Evolutionary conservation across 1,140 invertebrate genomes (phyloP), one percentile per base, ranked within the genome.

Genomic region (Ostrea edulis): DNA sequence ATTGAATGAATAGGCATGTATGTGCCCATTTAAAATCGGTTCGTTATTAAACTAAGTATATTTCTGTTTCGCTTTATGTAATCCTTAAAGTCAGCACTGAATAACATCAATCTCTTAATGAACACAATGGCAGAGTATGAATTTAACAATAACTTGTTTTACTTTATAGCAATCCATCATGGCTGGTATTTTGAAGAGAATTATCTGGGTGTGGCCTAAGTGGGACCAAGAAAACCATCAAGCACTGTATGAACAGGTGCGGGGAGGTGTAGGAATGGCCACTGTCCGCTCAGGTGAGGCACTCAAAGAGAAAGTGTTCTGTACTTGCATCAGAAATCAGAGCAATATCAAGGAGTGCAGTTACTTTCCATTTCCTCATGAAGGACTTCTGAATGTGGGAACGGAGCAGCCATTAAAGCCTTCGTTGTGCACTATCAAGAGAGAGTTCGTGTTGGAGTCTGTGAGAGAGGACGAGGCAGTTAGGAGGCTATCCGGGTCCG

Each of bases 141-240:
- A 17, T 29, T 81, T 8, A 81, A 12, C 25, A 35, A 35, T 29
- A 29, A 2, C 29, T 35, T 81, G 4, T 17, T 86, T 85, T 83
- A 11, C 44, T 85, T 89, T 92, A 1, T 87, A 93, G 93, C 88
- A 86, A 53, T 90, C 93, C 22, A 89, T 86, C 12, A 84, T 92
- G 68, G 86, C 91, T 35, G 93, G 92, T 12, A 71, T 93, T 3
- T 88, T 93, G 20, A 85, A 89, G 44, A 89, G 90, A 35, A 89
- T 90, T 58, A 89, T 93, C n/a, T 93, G 92, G 92, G 90, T 93
- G 52, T 93, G 92, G 91, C 93, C 93, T 14, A 86, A 55, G n/a
- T 93, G 93, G 93, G 92, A 93, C 68, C 68, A 82, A 11, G 62
- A 85, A 8, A 89, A 90, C 29, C 89, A 90, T 65, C 81, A 89